phyloP scores from a whole-genome alignment of 2,888 invertebrate species.

The Calameuta idolon region DNA sequence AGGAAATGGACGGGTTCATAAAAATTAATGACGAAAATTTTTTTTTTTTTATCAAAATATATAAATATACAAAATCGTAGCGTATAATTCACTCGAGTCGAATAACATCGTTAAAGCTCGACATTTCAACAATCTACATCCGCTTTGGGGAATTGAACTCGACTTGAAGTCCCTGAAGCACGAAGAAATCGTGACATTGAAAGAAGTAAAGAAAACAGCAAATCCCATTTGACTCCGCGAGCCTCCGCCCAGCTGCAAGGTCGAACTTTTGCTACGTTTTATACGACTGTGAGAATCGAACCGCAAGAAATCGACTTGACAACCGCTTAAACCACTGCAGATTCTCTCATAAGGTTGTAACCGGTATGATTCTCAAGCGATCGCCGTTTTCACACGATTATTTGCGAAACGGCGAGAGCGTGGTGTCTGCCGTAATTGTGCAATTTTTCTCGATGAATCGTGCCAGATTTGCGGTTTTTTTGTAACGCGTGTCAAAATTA shows the following conservation, averaged over 20 bases:
- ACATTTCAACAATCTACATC: neutral
- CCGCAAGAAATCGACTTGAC: conserved; percentile 1
- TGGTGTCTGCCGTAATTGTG: neutral
- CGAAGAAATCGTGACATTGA: conserved; percentile 19
- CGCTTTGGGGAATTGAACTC: conserved; percentile 12
- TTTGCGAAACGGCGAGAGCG: neutral
- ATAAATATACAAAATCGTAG: neutral
- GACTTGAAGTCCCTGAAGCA: conserved; percentile 10
- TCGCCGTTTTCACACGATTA: neutral
- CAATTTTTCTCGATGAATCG: neutral
- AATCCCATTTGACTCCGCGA: conserved; percentile 10
- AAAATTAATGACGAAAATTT: neutral
- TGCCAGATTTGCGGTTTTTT: neutral
- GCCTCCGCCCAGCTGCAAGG: neutral
- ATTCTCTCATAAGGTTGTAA: neutral
- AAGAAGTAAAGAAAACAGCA: conserved; percentile 17
- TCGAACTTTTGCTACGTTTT: conserved; percentile 10
- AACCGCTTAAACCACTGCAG: neutral
- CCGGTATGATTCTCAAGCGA: neutral
- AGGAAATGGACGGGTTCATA: neutral
- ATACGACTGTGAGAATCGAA: neutral
- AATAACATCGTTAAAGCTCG: neutral
- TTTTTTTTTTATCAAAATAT: neutral
- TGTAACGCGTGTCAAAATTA: neutral
- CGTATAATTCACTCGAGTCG: neutral